A percentile compares a stretch with the other conserved stretches of the same genome.
Evolutionary conservation across 1,140 invertebrate species (phyloP).

Genomic region (Nilaparvata lugens): DNA sequence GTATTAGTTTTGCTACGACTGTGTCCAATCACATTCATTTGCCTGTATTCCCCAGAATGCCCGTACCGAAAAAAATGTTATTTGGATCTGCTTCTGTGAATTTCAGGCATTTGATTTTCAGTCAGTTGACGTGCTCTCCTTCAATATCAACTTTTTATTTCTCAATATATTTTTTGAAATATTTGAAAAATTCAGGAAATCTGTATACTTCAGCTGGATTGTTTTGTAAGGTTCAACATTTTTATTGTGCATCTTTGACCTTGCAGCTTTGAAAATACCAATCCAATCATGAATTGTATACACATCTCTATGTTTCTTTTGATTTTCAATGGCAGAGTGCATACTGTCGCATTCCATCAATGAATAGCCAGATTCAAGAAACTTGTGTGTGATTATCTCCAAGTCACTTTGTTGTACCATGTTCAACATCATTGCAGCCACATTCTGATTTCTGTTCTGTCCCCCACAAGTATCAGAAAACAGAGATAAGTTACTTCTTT

Average conservation of each 20-base stretch:
- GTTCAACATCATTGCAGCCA: slow-evolving; percentile 18
- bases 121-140: slow-evolving; percentile 20
- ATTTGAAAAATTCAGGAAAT: too few species aligned
- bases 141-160: slow-evolving; percentile 5
- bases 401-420: slow-evolving; percentile 16
- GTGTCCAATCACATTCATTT: not conserved
- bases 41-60: not conserved
- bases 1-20: not conserved
- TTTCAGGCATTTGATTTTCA: not conserved
- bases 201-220: too few species aligned
- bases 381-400: slow-evolving; percentile 18
- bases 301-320: too few species aligned
- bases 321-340: too few species aligned
- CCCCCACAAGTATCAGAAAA: slow-evolving; percentile 23
- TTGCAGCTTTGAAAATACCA: too few species aligned
- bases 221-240: too few species aligned
- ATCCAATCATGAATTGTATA: too few species aligned
- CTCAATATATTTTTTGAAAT: too few species aligned
- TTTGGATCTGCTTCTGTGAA: not conserved
- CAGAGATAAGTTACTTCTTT: slow-evolving; percentile 19
- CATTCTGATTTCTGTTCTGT: slow-evolving; percentile 22
- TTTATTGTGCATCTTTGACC: too few species aligned
- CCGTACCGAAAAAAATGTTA: not conserved
- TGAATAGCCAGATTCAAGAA: slow-evolving; percentile 20
- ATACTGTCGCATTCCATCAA: slow-evolving; percentile 22